Percentiles rank a stretch among this genome's conserved stretches.
Conservation (phyloP, 2,797 vertebrate species). For the Cichlasoma orientale region DNA sequence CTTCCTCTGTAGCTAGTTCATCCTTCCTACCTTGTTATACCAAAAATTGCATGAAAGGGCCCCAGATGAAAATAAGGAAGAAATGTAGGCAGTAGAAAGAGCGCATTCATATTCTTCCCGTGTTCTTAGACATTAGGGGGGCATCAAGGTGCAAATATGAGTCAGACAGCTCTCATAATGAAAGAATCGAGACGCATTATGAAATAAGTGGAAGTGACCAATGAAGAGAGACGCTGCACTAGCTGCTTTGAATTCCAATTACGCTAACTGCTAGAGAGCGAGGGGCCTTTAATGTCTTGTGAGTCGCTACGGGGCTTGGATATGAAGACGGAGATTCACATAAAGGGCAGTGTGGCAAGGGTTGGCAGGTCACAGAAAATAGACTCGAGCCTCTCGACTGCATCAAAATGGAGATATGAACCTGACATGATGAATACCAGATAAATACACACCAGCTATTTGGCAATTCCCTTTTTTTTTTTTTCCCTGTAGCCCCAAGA, state of each 20-base stretch:
- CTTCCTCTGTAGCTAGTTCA: slow-evolving; percentile 25
- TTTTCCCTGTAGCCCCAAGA: slow-evolving; percentile 66
- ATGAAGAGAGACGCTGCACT: slow-evolving; percentile 87
- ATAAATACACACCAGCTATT: slow-evolving; percentile 86
- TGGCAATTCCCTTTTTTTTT: slow-evolving; percentile 72
- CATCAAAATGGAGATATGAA: slow-evolving; percentile 77
- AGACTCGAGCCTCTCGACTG: slow-evolving; percentile 83
- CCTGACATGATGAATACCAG: slow-evolving; percentile 74
- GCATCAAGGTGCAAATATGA: slow-evolving; percentile 96
- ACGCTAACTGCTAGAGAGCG: slow-evolving; percentile 71
- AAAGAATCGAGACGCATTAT: slow-evolving; percentile 91
- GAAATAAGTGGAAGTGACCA: slow-evolving; percentile 92
- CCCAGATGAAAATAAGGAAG: slow-evolving; percentile 34
- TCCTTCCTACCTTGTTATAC: slow-evolving; percentile 31
- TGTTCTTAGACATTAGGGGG: slow-evolving; percentile 90
- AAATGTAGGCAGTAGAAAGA: slow-evolving; percentile 37
- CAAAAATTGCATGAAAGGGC: slow-evolving; percentile 23
- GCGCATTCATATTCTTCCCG: slow-evolving; percentile 85
- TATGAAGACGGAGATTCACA: slow-evolving; percentile 69
- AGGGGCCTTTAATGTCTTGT: slow-evolving; percentile 84
- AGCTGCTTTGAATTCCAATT: slow-evolving; percentile 92
- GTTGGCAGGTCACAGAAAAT: slow-evolving; percentile 82
- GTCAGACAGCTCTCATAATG: slow-evolving; percentile 96
- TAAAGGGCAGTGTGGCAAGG: slow-evolving; percentile 86
- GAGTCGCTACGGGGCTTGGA: slow-evolving; percentile 68